Evolutionary conservation across 1,140 invertebrate genomes (phyloP), one percentile per base, ranked within the genome.

Genomic region (Drepana arcuata): DNA sequence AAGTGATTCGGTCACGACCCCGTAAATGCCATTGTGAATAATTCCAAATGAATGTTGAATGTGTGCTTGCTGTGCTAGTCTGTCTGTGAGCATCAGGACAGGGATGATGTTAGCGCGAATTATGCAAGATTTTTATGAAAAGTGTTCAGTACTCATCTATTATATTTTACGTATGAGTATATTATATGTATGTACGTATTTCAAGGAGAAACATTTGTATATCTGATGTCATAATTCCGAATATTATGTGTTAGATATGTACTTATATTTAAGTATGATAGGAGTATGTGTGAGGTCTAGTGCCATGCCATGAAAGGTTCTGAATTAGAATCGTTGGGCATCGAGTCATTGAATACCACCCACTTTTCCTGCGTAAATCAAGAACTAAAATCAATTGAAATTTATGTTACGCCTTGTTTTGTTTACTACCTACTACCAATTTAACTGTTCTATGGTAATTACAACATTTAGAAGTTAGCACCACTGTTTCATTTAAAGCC

Each of bases 251-350:
- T 36, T 47, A 46, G 28, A 34, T 63, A 52, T 60, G 61, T 73
- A 72, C 56, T 71, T 73, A 62, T 69, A 69, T 61, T 65, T 59
- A 65, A 65, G 72, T 61, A 79, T 82, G 74, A 78, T 75, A 82
- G 78, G 70, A 72, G 74, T 72, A 69, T 81, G 64, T 79, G 60
- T 75, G 64, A 75, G 72, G 77, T 78, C 78, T 77, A 72, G 78
- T 82, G 78, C 74, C 74, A 82, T 82, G 78, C 78, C 74, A 52
- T 82, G 78, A 82, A 82, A 82, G 78, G 74, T 82, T 82, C 78
- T 79, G 62, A 67, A 64, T 73, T 79, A 77, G 74, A 82, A 82
- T 82, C 74, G 60, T 75, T 73, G 74, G 74, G 74, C 78, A 79
- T 82, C 57, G 60, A 75, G 67, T 75, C 72, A 60, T 70, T 71